Evolutionary conservation across 2,113 vertebrate species (phyloP).

Genomic region (Varanus salvator): DNA sequence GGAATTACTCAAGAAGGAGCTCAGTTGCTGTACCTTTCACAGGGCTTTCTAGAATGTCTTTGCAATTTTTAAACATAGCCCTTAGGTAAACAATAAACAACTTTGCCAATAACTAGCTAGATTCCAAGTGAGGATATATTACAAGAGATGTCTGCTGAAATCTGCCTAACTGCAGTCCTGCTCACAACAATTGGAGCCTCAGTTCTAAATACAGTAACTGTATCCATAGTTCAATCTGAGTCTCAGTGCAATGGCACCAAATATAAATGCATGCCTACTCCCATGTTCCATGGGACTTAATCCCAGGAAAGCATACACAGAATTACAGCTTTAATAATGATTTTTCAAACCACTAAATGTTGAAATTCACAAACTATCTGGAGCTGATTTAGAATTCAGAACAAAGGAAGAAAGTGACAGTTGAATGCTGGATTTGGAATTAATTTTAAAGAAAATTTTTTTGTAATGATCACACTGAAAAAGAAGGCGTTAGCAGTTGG

Average conservation of each 20-base stretch:
- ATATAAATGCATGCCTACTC: neutral
- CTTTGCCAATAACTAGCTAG: neutral
- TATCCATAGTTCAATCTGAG: neutral
- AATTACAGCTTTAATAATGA: neutral
- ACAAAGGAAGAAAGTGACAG: neutral
- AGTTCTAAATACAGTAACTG: neutral
- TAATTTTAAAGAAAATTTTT: neutral
- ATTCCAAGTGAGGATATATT: neutral
- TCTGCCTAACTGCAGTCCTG: neutral
- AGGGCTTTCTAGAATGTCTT: neutral
- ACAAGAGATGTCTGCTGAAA: neutral
- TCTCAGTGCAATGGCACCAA: too few species aligned
- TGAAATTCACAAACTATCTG: neutral
- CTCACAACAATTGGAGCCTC: neutral
- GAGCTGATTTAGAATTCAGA: neutral
- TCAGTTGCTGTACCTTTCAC: neutral
- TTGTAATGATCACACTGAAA: neutral
- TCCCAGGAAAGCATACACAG: too few species aligned
- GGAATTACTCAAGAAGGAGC: neutral
- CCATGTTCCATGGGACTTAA: too few species aligned
- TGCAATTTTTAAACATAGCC: neutral
- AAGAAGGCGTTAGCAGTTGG: neutral
- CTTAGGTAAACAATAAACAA: neutral
- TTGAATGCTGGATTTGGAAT: neutral
- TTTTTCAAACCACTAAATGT: neutral